These are phyloP conservation scores for Decapterus maruadsi DNA, from an alignment of 2,797 vertebrate species.

Conservation along the genomic window DNA sequence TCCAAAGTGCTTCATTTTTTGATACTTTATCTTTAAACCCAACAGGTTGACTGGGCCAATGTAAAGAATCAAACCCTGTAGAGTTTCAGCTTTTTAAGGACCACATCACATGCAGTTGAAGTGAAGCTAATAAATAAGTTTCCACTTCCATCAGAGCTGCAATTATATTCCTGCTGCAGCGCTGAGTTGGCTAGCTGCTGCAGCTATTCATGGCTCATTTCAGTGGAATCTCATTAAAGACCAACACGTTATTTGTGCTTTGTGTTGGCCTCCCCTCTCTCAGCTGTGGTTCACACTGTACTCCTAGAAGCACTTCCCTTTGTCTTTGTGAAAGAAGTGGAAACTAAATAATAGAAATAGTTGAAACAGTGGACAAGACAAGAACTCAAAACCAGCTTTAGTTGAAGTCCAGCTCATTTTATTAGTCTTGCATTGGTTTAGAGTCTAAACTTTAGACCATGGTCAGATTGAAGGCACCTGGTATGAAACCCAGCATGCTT, in stretches of 20 bases:
- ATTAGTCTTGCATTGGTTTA: not conserved
- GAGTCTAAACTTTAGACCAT: too few species aligned
- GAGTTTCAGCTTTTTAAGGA: not conserved
- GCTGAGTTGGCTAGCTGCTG: slow-evolving; percentile 33
- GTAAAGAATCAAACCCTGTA: not conserved
- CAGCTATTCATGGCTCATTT: slow-evolving; percentile 56
- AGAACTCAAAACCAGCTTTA: not conserved
- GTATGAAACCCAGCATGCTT: too few species aligned
- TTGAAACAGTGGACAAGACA: not conserved
- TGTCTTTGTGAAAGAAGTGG: slow-evolving; percentile 14
- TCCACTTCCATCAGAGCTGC: not conserved
- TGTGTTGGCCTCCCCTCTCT: slow-evolving; percentile 26
- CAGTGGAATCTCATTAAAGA: slow-evolving; percentile 64
- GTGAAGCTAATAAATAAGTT: not conserved
- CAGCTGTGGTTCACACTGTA: slow-evolving; percentile 20
- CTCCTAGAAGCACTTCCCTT: slow-evolving; percentile 17
- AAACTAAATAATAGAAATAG: slow-evolving; percentile 4
- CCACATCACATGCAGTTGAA: not conserved
- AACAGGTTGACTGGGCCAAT: not conserved
- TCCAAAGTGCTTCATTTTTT: too few species aligned
- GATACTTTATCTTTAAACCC: not conserved
- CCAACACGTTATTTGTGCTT: slow-evolving; percentile 53
- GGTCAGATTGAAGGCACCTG: not conserved
- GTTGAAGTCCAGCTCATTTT: not conserved
- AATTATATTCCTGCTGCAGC: slow-evolving; percentile 9